Percentiles rank a stretch among this genome's conserved stretches.
These are phyloP conservation scores for Neotragus pygmaeus DNA, from an alignment of 2,113 vertebrate species.

Conservation along the genomic window DNA sequence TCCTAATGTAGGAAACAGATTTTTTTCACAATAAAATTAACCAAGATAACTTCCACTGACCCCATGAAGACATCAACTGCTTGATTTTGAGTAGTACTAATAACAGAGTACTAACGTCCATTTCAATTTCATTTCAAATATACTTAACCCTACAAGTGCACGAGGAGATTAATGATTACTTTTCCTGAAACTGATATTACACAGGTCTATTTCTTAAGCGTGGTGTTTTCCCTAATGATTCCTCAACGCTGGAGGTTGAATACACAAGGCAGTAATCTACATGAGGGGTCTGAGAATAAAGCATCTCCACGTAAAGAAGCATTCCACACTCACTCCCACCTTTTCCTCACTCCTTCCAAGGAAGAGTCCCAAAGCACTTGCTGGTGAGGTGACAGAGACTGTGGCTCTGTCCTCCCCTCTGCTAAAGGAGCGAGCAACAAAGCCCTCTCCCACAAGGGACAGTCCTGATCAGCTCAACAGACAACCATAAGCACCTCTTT, in stretches of 20 bases:
- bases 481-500: not conserved
- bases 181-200: not conserved
- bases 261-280: not conserved
- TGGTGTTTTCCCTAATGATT: not conserved
- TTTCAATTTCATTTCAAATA: not conserved
- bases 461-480: not conserved
- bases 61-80: not conserved
- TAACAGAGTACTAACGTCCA: not conserved
- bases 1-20: slow-evolving; percentile 7
- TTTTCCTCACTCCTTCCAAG: not conserved
- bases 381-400: fast-evolving
- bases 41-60: not conserved
- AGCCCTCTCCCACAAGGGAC: not conserved
- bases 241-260: not conserved
- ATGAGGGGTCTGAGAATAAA: not conserved
- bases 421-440: not conserved
- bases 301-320: not conserved
- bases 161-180: not conserved
- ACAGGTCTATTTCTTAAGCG: not conserved
- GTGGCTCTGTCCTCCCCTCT: too few relatives aligned
- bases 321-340: not conserved
- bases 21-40: not conserved
- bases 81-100: not conserved
- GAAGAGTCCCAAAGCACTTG: not conserved
- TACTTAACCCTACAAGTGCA: not conserved